Evolutionary conservation across 2,888 invertebrate genomes (phyloP), one percentile per base, ranked within the genome.

Genomic region (Neoascia interrupta): DNA sequence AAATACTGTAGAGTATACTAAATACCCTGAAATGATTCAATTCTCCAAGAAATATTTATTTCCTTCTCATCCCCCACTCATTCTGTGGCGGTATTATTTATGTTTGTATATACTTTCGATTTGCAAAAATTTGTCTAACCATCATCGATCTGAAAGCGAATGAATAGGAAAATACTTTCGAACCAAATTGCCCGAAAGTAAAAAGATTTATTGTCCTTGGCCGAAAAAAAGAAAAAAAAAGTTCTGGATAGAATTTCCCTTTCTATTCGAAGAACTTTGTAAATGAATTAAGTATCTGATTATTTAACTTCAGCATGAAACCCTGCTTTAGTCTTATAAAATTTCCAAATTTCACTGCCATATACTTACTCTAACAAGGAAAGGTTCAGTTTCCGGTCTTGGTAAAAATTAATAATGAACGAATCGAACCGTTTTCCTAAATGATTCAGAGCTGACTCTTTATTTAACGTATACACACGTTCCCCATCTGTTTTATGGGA

Each of bases 111-210:
- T n/a, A n/a, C n/a, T n/a, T n/a, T n/a, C n/a, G n/a, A n/a, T n/a
- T n/a, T n/a, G n/a, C n/a, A n/a, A n/a, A n/a, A n/a, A n/a, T n/a
- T n/a, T n/a, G n/a, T n/a, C n/a, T n/a, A 60, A 60, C 45, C 36
- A 45, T 21, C 45, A 60, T 36, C 45, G 43, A 23, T 21, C 58
- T 15, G 8, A 31, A 2, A 31, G 31, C n/a, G 31, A 31, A 31
- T 8, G 41, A 15, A 31, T 15, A 34, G 15, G 23, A 47, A 60
- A 45, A 23, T n/a, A 16, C 16, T 60, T 16, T 47, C 47, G 47
- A 61, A 70, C 60, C 69, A 51, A 69, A 69, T 69, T 60, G 41
- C 41, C 43, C 60, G 51, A 69, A 60, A 51, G 45, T 36, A 54
- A 47, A 39, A 61, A 53, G 70, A 70, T 70, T 70, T 70, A 61